A percentile compares a stretch with the other conserved stretches of the same genome.
Conservation (phyloP, 2,113 vertebrate species). For the Paradisaea rubra region DNA sequence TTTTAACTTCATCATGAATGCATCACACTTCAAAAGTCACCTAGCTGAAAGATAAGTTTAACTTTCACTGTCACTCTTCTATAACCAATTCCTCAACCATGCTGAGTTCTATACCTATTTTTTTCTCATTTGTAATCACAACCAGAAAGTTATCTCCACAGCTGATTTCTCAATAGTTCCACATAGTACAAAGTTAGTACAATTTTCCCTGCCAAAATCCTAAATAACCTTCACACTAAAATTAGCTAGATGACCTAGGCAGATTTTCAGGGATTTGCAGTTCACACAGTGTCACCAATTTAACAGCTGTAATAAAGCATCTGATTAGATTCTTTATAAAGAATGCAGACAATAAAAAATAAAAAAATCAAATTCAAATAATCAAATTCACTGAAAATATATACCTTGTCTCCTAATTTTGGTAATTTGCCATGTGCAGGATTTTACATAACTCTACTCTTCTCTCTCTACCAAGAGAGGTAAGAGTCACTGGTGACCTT, state of each 20-base stretch:
- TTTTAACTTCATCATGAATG: not conserved
- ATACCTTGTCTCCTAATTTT: not conserved
- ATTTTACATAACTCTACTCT: not conserved
- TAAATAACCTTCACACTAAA: constrained; percentile 9
- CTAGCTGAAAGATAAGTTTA: not conserved
- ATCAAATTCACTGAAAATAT: not conserved
- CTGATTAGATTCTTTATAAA: not conserved
- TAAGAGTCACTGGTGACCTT: not conserved
- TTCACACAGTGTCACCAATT: not conserved
- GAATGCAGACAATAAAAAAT: not conserved
- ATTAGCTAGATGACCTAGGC: not conserved
- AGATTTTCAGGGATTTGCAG: constrained; percentile 15
- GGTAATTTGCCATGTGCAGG: not conserved
- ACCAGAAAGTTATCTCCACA: not conserved
- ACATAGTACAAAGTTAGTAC: not conserved
- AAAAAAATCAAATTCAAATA: not conserved
- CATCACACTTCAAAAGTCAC: not conserved
- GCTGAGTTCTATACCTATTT: not conserved
- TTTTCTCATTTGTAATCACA: not conserved
- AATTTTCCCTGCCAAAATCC: not conserved
- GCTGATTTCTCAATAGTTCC: not conserved
- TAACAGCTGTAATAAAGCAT: not conserved
- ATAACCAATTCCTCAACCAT: not conserved
- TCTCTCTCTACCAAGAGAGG: not conserved
- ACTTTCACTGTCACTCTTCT: not conserved